These are phyloP conservation scores for Caenorhabditis remanei DNA, from an alignment of 1,140 invertebrate genomes.

Conservation along the genomic window DNA sequence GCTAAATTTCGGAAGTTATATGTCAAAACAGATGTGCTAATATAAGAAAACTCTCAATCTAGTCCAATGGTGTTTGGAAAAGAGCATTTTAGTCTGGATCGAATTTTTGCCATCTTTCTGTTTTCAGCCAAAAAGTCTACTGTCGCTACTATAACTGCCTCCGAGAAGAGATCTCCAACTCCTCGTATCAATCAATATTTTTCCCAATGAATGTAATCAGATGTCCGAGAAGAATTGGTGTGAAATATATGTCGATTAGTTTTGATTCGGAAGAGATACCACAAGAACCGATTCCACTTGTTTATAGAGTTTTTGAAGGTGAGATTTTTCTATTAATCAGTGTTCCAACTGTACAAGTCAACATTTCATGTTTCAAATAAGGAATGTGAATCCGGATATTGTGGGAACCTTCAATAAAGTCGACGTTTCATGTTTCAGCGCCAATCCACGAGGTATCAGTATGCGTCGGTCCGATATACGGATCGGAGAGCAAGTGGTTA, in stretches of 20 bases:
- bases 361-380: too few species aligned
- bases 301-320: neutral
- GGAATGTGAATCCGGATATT: neutral
- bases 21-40: too few species aligned
- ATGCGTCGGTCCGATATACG: neutral
- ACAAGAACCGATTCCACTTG: conserved; percentile 3
- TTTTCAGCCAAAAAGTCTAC: neutral
- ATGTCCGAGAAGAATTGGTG: conserved; percentile 15
- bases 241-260: neutral
- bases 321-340: neutral
- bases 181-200: neutral
- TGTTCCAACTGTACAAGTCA: too few species aligned
- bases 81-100: too few species aligned
- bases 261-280: neutral
- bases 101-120: too few species aligned
- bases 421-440: neutral
- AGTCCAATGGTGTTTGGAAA: too few species aligned
- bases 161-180: neutral
- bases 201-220: conserved; percentile 7
- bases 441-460: neutral
- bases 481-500: neutral
- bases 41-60: too few species aligned
- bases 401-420: too few species aligned
- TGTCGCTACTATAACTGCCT: conserved; percentile 4
- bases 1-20: too few species aligned